A percentile compares a stretch with the other conserved stretches of the same genome.
Evolutionary conservation across 2,888 invertebrate species (phyloP).

Genomic region (Trichogramma dendrolimi): DNA sequence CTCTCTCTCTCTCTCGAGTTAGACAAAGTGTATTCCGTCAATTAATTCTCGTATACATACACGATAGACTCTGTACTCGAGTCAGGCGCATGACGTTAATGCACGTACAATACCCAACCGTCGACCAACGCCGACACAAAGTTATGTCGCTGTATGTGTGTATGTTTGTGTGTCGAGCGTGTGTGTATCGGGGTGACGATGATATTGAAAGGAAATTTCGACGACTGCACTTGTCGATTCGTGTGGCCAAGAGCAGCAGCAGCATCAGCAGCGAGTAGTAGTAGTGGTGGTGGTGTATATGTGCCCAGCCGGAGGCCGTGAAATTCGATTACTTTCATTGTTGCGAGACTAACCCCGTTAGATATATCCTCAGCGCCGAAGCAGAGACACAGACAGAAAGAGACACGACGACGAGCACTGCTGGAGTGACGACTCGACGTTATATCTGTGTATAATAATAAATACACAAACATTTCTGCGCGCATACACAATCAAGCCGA

Average conservation of each 20-base stretch:
- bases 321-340: constrained; percentile 51
- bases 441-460: too few relatives aligned
- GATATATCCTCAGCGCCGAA: constrained; percentile 10
- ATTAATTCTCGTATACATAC: too few relatives aligned
- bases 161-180: background rate
- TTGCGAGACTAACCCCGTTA: constrained; percentile 45
- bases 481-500: too few relatives aligned
- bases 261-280: too few relatives aligned
- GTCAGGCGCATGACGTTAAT: too few relatives aligned
- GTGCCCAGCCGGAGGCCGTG: constrained; percentile 33
- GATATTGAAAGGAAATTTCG: constrained; percentile 7
- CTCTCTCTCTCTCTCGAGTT: too few relatives aligned
- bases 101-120: too few relatives aligned
- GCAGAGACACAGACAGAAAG: background rate
- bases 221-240: constrained; percentile 5
- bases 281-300: background rate
- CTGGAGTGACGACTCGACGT: constrained; percentile 19
- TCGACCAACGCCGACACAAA: too few relatives aligned
- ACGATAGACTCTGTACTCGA: too few relatives aligned
- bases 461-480: too few relatives aligned
- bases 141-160: too few relatives aligned
- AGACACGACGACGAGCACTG: background rate
- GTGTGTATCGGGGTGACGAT: background rate
- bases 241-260: background rate
- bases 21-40: too few relatives aligned